Evolutionary conservation across 2,888 invertebrate species (phyloP), one percentile per base, ranked within the genome.

Genomic region (Ennomos erosarius): DNA sequence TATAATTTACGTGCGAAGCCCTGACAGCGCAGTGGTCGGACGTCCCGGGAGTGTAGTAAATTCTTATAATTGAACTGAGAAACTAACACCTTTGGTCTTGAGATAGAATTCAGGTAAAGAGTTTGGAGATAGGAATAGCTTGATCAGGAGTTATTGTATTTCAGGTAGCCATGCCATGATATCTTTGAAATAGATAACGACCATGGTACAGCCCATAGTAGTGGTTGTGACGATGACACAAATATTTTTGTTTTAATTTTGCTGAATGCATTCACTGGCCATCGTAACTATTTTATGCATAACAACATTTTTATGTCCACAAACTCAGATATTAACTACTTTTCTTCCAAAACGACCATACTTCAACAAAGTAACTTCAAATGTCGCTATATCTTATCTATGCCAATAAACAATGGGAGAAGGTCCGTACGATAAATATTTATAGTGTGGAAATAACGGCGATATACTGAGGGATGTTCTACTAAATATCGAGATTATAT

Each of bases 61-160:
- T 86, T 81, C 76, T 77, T 81, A 79, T 86, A 85, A 85, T 85
- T 85, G 84, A 81, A 76, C 75, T 68, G 60, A 55, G 57, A 53
- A 63, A 64, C 65, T 55, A 64, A 59, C 61, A 55, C 58, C 58
- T 51, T 40, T n/a, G 10, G 34, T 11, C 49, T 51, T 39, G 34
- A 47, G 43, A 51, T 46, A 38, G 39, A 51, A 48, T 11, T 44
- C 39, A 3, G 49, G 49, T 49, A 58, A 64, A 67, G 58, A 43
- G 42, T 38, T 43, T 35, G 45, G 33, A 45, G 37, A 48, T 58
- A 40, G 42, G 38, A 46, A 26, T 37, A 49, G 34, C 38, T 56
- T 51, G 34, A 44, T 49, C 26, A 16, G 35, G 12, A 58, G 48
- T 39, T 52, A 52, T 52, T 42, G 11, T 16, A 12, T 40, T 46